Base-by-base conservation (phyloP, 1,140 invertebrate genomes). In the Atta cephalotes region DNA sequence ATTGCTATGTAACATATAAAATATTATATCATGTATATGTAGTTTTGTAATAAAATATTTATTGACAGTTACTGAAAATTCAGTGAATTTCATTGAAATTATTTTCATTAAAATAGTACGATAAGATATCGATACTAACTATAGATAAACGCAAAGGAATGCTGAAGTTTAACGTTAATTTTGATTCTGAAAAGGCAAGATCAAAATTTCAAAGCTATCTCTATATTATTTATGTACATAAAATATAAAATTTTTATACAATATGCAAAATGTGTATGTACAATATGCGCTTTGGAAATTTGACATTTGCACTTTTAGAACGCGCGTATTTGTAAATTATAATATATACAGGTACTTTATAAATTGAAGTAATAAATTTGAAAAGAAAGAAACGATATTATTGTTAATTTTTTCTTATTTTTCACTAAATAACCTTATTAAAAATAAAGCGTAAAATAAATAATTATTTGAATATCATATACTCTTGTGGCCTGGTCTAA, bases 31-130 rank as follows among this genome's bases (percentile, higher is more conserved):
- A 76, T 39, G 12, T 76, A 45, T 39, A 45, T 49, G n/a, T 56
- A 25, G 6, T 71, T 71, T 71, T 71, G 16, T 21, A 45, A 28
- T 81, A 81, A 81, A 81, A 70, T 39, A 70, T 39, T 81, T 70
- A 39, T 6, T 35, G 2, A 18, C 51, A 16, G n/a, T 62, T 39
- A 70, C 39, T 14, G 7, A 49, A 45, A 49, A 7, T n/a, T 53
- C n/a, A 39, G 3, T 78, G 21, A 65, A 16, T 35, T 65, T 65
- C 16, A n/a, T 78, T 49, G 16, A 79, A 51, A 4, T 31, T 63
- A 45, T 63, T 66, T 25, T 66, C 12, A 65, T 66, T 79, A 31
- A 79, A 79, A 79, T 49, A 65, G 10, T 28, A 21, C 39, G 16
- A 65, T 2, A 63, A 1, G 25, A 63, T 45, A 5, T 31, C 25